Evolutionary conservation across 2,888 invertebrate genomes (phyloP).

Genomic region (Mycalesis mineus): DNA sequence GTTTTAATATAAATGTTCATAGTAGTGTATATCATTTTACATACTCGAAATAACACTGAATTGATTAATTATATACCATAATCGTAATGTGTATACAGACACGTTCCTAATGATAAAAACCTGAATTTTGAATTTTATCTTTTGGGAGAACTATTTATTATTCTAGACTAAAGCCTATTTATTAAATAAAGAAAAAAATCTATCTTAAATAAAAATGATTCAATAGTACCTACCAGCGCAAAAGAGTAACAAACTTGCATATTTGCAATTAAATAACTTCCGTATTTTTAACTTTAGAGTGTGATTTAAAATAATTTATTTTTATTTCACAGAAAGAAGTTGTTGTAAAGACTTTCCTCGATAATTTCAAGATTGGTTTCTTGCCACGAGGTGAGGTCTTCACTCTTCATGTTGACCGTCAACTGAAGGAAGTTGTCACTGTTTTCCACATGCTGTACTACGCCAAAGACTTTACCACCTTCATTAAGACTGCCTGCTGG

Average conservation of each 20-base stretch:
- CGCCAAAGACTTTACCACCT: slow-evolving; percentile 72
- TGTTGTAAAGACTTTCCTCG: slow-evolving; percentile 77
- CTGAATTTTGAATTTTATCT: too few relatives aligned
- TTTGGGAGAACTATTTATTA: too few relatives aligned
- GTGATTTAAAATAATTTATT: slow-evolving; percentile 25
- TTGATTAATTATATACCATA: too few relatives aligned
- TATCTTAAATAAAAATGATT: too few relatives aligned
- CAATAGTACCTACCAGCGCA: too few relatives aligned
- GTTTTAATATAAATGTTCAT: slow-evolving; percentile 28
- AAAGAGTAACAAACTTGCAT: too few relatives aligned
- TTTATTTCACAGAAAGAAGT: slow-evolving; percentile 70
- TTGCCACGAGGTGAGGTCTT: slow-evolving; percentile 77
- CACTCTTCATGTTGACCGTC: slow-evolving; percentile 68
- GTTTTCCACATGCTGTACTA: slow-evolving; percentile 76
- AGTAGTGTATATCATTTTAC: background rate
- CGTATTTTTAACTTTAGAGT: background rate
- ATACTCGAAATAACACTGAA: too few relatives aligned
- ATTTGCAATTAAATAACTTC: too few relatives aligned
- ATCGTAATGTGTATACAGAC: too few relatives aligned
- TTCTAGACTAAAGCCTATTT: too few relatives aligned
- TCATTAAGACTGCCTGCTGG: slow-evolving; percentile 72
- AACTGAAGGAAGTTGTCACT: slow-evolving; percentile 69
- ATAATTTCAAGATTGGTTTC: slow-evolving; percentile 71
- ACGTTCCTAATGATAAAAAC: too few relatives aligned
- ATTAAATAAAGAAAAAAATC: too few relatives aligned